phyloP scores from a whole-genome alignment of 2,113 vertebrate genomes.

The Callaeas wilsoni region DNA sequence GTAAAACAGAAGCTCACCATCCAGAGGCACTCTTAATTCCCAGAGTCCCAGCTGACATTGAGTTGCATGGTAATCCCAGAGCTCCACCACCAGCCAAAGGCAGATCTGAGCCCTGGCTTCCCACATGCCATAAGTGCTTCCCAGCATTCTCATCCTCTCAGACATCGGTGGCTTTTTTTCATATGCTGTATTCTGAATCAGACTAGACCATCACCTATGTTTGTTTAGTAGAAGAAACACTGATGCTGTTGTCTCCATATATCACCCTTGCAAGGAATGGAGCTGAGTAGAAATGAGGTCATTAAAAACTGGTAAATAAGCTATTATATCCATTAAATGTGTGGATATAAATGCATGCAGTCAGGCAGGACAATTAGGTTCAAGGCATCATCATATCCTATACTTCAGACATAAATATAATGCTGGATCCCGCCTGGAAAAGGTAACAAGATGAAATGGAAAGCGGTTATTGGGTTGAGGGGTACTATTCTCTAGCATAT shows the following conservation, averaged over 20 bases:
- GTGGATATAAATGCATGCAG: neutral
- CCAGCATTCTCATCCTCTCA: neutral
- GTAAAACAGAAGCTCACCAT: neutral
- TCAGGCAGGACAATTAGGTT: neutral
- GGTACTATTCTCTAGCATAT: neutral
- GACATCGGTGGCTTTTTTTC: neutral
- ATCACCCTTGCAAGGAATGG: neutral
- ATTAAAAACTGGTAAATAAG: constrained; percentile 12
- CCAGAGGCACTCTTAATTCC: neutral
- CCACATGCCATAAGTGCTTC: neutral
- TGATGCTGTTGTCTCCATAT: neutral
- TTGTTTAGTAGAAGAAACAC: neutral
- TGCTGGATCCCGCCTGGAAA: neutral
- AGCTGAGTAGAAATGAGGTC: neutral
- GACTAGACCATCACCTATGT: neutral
- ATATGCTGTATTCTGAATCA: neutral
- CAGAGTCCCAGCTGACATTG: neutral
- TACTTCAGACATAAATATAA: neutral
- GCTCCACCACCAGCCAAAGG: neutral
- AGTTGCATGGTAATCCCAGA: neutral
- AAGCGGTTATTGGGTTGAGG: neutral
- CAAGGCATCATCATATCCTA: neutral
- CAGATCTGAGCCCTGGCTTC: neutral
- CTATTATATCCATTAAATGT: neutral
- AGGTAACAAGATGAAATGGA: neutral